Conservation (phyloP, 2,797 vertebrate species). For the Gambusia yucatana region DNA sequence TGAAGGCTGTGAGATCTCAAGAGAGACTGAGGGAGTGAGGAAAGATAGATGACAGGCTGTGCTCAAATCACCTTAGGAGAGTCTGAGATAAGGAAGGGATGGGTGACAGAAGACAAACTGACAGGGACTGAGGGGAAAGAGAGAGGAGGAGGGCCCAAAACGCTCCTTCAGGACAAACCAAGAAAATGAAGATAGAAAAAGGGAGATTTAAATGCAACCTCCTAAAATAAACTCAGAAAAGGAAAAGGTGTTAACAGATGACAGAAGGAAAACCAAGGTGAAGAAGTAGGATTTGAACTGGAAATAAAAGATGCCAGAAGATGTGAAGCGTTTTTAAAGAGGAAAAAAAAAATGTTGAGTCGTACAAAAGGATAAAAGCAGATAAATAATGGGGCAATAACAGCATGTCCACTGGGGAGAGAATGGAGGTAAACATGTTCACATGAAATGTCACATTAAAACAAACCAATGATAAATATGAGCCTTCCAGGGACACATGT, state of each 20-base stretch:
- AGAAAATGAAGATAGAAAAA: slow-evolving; percentile 2
- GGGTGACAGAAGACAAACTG: slow-evolving; percentile 38
- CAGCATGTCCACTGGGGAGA: background rate
- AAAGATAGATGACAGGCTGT: slow-evolving; percentile 30
- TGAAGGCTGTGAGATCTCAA: slow-evolving; percentile 49
- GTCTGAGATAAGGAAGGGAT: slow-evolving; percentile 58
- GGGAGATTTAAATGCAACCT: slow-evolving; percentile 36
- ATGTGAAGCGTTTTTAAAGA: background rate
- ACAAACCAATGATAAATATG: slow-evolving; percentile 24
- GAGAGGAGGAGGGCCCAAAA: slow-evolving; percentile 17
- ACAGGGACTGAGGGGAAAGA: slow-evolving; percentile 21
- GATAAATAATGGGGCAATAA: background rate
- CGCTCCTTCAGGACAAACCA: slow-evolving; percentile 38
- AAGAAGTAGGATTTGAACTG: background rate
- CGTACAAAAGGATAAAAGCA: background rate
- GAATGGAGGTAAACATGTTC: slow-evolving; percentile 16
- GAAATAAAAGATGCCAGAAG: slow-evolving; percentile 7
- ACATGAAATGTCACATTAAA: slow-evolving; percentile 45
- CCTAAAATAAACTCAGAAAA: slow-evolving; percentile 1
- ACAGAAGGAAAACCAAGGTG: slow-evolving; percentile 19
- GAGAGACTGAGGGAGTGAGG: slow-evolving; percentile 17
- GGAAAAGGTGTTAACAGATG: slow-evolving; percentile 10
- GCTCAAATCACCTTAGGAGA: slow-evolving; percentile 53
- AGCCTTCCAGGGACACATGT: slow-evolving; percentile 30
- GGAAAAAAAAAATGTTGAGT: background rate